These are phyloP conservation scores for Petrocephalus sullivani DNA, from an alignment of 2,797 vertebrate species.

Conservation along the genomic window DNA sequence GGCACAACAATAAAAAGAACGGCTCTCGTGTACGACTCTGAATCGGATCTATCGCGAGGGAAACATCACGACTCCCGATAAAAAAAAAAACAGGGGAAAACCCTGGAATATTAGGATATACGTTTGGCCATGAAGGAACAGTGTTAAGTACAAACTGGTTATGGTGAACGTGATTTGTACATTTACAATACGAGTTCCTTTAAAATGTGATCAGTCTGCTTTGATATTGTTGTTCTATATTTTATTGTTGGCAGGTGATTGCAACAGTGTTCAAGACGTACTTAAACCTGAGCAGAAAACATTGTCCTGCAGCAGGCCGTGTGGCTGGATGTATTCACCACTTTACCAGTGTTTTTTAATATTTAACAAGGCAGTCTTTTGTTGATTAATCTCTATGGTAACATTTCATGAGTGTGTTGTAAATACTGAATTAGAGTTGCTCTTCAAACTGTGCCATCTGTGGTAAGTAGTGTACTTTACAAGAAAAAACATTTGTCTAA, in stretches of 20 bases:
- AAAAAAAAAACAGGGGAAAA: neutral
- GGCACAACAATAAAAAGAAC: neutral
- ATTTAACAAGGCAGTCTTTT: slow-evolving; percentile 61
- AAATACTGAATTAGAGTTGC: neutral
- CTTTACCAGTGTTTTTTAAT: slow-evolving; percentile 45
- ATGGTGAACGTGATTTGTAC: neutral
- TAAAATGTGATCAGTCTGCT: neutral
- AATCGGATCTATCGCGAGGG: neutral
- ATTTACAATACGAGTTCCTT: neutral
- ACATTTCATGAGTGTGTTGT: slow-evolving; percentile 33
- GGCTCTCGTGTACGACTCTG: too few relatives aligned
- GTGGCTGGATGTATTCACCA: slow-evolving; percentile 20
- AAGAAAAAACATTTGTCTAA: neutral
- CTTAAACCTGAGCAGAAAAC: neutral
- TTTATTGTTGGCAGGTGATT: neutral
- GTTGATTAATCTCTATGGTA: slow-evolving; percentile 57
- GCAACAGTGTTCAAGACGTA: neutral
- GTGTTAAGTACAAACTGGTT: neutral
- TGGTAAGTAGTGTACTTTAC: slow-evolving; percentile 19
- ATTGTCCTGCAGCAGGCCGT: neutral
- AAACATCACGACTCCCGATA: neutral
- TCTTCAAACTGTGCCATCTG: neutral
- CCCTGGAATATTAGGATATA: neutral
- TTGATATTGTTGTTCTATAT: neutral
- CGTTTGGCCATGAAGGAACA: neutral